Evolutionary conservation across 2,888 invertebrate species (phyloP).

Genomic region (Aelia acuminata): DNA sequence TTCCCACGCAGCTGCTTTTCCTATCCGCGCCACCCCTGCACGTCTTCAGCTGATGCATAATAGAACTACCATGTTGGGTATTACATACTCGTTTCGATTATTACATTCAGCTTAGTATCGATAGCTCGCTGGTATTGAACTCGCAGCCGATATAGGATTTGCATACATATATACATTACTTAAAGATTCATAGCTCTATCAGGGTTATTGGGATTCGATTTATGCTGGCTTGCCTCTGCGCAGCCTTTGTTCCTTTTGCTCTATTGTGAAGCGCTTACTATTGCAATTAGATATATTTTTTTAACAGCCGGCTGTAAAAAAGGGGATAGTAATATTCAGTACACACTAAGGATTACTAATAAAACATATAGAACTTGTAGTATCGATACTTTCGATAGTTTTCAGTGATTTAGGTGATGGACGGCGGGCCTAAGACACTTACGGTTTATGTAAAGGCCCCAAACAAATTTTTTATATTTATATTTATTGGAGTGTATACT

Average conservation of each 20-base stretch:
- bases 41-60: slow-evolving; percentile 1
- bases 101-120: background rate
- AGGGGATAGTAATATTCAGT: no score
- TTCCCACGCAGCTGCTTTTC: background rate
- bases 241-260: background rate
- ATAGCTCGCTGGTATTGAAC: background rate
- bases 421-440: no score
- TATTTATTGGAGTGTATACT: no score
- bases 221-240: background rate
- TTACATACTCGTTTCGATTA: background rate
- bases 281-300: no score
- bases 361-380: no score
- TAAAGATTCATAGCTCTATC: background rate
- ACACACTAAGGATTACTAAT: no score
- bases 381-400: no score
- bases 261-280: background rate
- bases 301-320: no score
- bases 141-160: background rate
- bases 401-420: no score
- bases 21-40: background rate
- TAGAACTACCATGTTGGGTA: background rate
- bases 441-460: no score
- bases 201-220: background rate
- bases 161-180: background rate
- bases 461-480: no score